These are phyloP conservation scores for Fragum sueziense DNA, from an alignment of 2,888 invertebrate genomes.

Conservation along the genomic window DNA sequence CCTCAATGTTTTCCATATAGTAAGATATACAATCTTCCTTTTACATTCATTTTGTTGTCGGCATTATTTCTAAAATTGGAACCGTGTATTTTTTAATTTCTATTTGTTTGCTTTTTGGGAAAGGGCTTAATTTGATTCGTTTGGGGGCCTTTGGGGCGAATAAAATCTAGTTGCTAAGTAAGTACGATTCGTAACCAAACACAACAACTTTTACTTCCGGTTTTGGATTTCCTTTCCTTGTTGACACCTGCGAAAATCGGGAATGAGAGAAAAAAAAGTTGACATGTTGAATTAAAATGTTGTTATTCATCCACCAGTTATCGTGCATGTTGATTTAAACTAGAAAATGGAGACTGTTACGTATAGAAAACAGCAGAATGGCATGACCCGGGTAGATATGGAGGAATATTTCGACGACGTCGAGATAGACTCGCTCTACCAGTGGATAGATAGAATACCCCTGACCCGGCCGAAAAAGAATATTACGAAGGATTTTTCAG, in stretches of 20 bases:
- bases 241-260: slow-evolving; percentile 18
- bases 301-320: neutral
- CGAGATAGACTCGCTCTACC: slow-evolving; percentile 80
- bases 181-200: slow-evolving; percentile 58
- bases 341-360: slow-evolving; percentile 59
- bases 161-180: slow-evolving; percentile 14
- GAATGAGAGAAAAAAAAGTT: neutral
- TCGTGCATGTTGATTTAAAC: neutral
- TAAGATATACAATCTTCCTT: too few relatives aligned
- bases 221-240: slow-evolving; percentile 19
- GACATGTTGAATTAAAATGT: neutral
- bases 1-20: too few relatives aligned
- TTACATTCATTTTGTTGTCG: too few relatives aligned
- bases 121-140: slow-evolving; percentile 37
- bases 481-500: slow-evolving; percentile 82
- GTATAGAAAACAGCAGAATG: slow-evolving; percentile 55
- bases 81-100: too few relatives aligned
- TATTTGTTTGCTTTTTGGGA: too few relatives aligned
- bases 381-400: slow-evolving; percentile 68
- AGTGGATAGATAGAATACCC: slow-evolving; percentile 82
- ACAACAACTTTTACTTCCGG: slow-evolving; percentile 60
- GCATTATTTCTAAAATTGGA: too few relatives aligned
- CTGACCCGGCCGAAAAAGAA: slow-evolving; percentile 81
- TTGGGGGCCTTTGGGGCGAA: slow-evolving; percentile 14
- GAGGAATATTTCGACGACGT: slow-evolving; percentile 80